Evolutionary conservation across 2,113 vertebrate species (phyloP).

Genomic region (Dascyllus trimaculatus): DNA sequence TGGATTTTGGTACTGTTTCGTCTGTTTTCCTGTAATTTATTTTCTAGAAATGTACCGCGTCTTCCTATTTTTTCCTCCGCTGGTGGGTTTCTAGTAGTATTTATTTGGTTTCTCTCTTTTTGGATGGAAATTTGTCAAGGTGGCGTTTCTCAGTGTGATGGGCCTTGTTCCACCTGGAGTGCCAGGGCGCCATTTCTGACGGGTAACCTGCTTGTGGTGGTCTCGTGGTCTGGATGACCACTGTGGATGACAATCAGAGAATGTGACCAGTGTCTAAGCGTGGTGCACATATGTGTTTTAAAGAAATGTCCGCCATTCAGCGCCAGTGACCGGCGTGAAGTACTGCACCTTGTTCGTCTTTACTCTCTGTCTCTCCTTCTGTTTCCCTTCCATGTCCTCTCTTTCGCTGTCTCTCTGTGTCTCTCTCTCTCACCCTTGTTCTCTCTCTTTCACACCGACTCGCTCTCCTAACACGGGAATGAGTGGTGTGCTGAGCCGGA

Average conservation of each 20-base stretch:
- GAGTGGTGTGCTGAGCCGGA: constrained; percentile 82
- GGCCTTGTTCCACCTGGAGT: constrained; percentile 67
- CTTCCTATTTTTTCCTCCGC: constrained; percentile 21
- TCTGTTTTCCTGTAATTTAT: constrained; percentile 23
- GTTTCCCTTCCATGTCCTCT: constrained; percentile 62
- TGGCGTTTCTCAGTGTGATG: constrained; percentile 56
- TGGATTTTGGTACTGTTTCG: constrained; percentile 57
- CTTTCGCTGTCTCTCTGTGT: constrained; percentile 46
- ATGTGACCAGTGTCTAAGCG: constrained; percentile 47
- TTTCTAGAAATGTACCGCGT: background rate
- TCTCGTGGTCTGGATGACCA: constrained; percentile 56
- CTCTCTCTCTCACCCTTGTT: constrained; percentile 62
- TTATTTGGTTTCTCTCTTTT: constrained; percentile 53
- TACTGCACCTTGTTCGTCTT: constrained; percentile 58
- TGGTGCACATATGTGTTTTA: constrained; percentile 39
- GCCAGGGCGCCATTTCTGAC: constrained; percentile 55
- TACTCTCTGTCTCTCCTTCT: constrained; percentile 45
- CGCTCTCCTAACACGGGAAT: constrained; percentile 71
- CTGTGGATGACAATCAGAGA: constrained; percentile 54
- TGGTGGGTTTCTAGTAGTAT: constrained; percentile 33
- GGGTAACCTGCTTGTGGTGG: constrained; percentile 56
- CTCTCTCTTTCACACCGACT: constrained; percentile 68
- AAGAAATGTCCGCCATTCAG: constrained; percentile 49
- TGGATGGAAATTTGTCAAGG: constrained; percentile 55
- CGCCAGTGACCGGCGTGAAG: constrained; percentile 53